Percentiles rank a stretch among this genome's conserved stretches.
These are phyloP conservation scores for Phylloscopus trochilus DNA, from an alignment of 2,113 vertebrate species.

Conservation along the genomic window DNA sequence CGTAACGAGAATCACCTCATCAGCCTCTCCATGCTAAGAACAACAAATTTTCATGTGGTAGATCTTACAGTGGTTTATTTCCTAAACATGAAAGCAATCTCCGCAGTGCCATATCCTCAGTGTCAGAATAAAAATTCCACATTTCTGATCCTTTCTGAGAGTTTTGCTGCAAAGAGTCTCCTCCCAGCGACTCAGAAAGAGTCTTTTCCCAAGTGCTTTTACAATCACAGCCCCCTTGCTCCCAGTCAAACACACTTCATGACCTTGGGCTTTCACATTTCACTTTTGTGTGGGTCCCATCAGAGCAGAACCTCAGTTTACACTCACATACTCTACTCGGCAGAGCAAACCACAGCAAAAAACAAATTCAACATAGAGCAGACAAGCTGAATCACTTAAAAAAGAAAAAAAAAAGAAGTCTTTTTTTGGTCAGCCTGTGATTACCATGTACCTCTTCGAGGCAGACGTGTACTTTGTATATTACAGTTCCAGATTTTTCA, in stretches of 20 bases:
- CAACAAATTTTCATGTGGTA: not conserved
- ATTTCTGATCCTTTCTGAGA: not conserved
- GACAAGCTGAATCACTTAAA: not conserved
- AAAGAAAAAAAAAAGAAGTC: not conserved
- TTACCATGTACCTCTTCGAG: conserved; percentile 8
- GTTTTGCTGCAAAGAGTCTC: not conserved
- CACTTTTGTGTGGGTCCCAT: not conserved
- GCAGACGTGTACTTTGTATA: not conserved
- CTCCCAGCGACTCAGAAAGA: not conserved
- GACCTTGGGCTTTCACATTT: not conserved
- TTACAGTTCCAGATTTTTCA: not conserved
- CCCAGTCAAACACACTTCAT: not conserved
- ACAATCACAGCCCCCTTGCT: not conserved
- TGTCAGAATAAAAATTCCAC: not conserved
- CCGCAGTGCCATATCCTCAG: not conserved
- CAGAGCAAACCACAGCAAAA: conserved; percentile 24
- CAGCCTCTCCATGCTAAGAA: not conserved
- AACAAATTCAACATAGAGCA: not conserved
- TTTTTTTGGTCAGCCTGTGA: conserved; percentile 11
- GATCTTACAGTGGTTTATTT: not conserved
- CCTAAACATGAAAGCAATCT: not conserved
- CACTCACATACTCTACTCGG: rapidly evolving
- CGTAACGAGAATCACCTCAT: rapidly evolving
- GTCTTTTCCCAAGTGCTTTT: not conserved
- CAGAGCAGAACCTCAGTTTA: conserved; percentile 9